A percentile compares a stretch with the other conserved stretches of the same genome.
These are phyloP conservation scores for Clarias pachynema DNA, from an alignment of 2,797 vertebrate genomes.

Conservation along the genomic window DNA sequence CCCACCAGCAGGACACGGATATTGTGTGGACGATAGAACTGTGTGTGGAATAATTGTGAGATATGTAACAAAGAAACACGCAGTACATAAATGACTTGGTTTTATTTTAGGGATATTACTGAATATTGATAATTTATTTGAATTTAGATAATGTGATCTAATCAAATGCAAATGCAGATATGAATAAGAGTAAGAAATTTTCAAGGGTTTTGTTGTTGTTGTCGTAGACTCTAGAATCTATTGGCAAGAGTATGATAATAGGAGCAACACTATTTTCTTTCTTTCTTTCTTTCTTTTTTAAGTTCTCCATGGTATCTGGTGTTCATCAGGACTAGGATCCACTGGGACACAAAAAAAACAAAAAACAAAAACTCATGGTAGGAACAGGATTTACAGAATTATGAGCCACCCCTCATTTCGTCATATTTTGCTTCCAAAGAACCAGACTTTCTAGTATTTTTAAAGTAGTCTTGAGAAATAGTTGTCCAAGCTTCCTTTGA, in stretches of 20 bases:
- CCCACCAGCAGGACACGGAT: constrained; percentile 86
- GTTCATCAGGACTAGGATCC: background rate
- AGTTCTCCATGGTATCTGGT: background rate
- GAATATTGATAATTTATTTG: background rate
- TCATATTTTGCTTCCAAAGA: too few relatives aligned
- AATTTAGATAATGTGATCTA: background rate
- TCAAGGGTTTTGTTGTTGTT: too few relatives aligned
- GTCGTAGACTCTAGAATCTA: too few relatives aligned
- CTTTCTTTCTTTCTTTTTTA: background rate
- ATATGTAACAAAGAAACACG: background rate
- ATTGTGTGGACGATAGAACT: constrained; percentile 85
- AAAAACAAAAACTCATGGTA: background rate
- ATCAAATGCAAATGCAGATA: background rate
- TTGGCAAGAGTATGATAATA: too few relatives aligned
- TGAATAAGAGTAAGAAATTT: too few relatives aligned
- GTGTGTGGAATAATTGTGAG: background rate
- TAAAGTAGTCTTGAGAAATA: too few relatives aligned
- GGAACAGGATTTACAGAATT: background rate
- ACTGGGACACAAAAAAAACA: background rate
- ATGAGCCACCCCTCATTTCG: too few relatives aligned
- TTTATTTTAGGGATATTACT: background rate
- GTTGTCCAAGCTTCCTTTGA: too few relatives aligned
- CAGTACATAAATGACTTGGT: background rate
- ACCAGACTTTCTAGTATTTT: too few relatives aligned
- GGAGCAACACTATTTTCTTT: too few relatives aligned